These are phyloP conservation scores for Neoniphon sammara DNA, from an alignment of 2,797 vertebrate species.

Conservation along the genomic window DNA sequence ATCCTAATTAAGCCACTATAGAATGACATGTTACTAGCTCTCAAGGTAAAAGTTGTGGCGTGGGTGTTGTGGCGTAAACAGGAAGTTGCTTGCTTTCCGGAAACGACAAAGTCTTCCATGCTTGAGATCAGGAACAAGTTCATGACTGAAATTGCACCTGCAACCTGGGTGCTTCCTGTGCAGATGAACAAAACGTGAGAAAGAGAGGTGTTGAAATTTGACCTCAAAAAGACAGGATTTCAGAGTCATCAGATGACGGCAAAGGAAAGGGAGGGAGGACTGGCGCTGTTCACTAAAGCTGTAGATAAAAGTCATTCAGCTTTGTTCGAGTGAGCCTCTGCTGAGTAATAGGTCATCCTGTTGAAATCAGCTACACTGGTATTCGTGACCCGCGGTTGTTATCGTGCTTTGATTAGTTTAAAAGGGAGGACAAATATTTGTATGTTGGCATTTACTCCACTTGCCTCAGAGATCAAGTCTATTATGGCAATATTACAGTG, in stretches of 20 bases:
- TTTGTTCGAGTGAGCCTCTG: too few species aligned
- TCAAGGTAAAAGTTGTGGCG: neutral
- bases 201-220: conserved; percentile 15
- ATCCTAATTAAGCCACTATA: too few species aligned
- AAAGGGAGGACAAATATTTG: too few species aligned
- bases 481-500: too few species aligned
- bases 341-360: too few species aligned
- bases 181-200: neutral
- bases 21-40: too few species aligned
- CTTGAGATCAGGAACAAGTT: neutral
- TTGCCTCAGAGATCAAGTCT: too few species aligned
- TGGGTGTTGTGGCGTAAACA: neutral
- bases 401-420: too few species aligned
- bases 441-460: too few species aligned
- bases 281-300: neutral
- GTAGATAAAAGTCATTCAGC: neutral
- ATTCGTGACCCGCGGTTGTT: too few species aligned
- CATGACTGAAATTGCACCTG: conserved; percentile 17
- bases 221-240: neutral
- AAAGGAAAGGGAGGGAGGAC: neutral
- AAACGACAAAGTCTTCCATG: conserved; percentile 16
- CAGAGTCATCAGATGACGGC: neutral
- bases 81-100: conserved; percentile 34
- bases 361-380: too few species aligned
- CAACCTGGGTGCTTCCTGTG: conserved; percentile 41